These are phyloP conservation scores for Borostomias antarcticus DNA, from an alignment of 2,797 vertebrate species.

Conservation along the genomic window DNA sequence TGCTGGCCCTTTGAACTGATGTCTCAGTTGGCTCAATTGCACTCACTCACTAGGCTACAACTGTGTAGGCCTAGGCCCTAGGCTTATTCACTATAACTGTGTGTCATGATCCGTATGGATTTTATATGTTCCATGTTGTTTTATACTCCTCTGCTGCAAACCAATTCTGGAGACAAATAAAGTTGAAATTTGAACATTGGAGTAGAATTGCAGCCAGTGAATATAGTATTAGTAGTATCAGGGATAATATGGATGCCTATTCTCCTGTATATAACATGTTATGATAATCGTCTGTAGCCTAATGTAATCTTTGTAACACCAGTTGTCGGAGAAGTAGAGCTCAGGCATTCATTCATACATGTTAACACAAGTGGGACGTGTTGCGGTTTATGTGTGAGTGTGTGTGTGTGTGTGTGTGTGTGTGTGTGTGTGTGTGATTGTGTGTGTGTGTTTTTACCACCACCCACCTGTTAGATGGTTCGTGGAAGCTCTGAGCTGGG, in stretches of 20 bases:
- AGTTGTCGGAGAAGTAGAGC: constrained; percentile 22
- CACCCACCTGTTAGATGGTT: constrained; percentile 49
- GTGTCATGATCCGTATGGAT: no score
- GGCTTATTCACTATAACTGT: no score
- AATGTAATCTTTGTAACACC: constrained; percentile 37
- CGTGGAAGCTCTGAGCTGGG: constrained; percentile 25
- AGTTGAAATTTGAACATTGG: no score
- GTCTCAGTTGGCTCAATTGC: no score
- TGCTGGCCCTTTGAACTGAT: no score
- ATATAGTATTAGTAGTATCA: no score
- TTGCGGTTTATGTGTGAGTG: constrained; percentile 26
- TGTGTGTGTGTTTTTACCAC: constrained; percentile 37
- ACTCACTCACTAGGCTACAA: no score
- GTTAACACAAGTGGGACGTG: constrained; percentile 18
- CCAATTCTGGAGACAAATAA: no score
- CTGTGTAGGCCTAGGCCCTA: no score
- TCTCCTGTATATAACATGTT: constrained; percentile 40
- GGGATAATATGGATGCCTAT: constrained; percentile 22
- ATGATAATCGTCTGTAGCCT: constrained; percentile 31
- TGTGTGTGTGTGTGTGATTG: constrained; percentile 19
- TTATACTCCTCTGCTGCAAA: no score
- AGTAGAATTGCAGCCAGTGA: not conserved
- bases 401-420: not conserved
- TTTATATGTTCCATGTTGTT: no score
- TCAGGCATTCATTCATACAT: constrained; percentile 27